Percentiles rank a stretch among this genome's conserved stretches.
These are phyloP conservation scores for Nebria salina DNA, from an alignment of 2,888 invertebrate species.

Conservation along the genomic window DNA sequence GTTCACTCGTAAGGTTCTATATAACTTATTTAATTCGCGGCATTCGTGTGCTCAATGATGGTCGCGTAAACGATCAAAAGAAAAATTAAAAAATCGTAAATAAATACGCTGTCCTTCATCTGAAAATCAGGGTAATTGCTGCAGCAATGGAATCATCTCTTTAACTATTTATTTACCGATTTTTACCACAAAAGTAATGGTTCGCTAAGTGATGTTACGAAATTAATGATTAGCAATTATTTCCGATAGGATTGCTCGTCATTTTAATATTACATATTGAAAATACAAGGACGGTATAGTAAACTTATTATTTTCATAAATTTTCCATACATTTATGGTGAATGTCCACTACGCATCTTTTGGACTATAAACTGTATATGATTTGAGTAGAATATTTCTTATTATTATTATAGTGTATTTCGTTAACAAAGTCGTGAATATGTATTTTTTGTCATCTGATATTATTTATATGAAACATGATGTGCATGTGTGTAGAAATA, in stretches of 20 bases:
- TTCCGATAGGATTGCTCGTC: neutral
- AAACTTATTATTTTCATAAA: neutral
- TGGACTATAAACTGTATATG: too few species aligned
- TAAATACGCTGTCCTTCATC: neutral
- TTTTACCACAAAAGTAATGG: neutral
- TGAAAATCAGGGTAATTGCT: neutral
- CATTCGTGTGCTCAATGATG: neutral
- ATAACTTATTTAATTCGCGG: slow-evolving; percentile 1
- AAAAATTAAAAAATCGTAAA: neutral
- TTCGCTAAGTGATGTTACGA: neutral
- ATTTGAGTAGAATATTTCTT: too few species aligned
- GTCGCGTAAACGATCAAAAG: neutral
- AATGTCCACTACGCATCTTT: too few species aligned
- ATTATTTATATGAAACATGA: too few species aligned
- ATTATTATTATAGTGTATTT: too few species aligned
- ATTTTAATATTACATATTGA: neutral
- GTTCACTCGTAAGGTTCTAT: neutral
- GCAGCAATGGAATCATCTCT: neutral
- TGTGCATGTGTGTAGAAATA: neutral
- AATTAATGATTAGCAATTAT: neutral
- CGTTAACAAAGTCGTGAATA: too few species aligned
- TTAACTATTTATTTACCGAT: neutral
- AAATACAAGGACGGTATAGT: neutral
- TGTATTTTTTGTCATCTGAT: too few species aligned
- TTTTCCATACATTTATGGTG: neutral